phyloP scores from a whole-genome alignment of 2,797 vertebrate species.

The Pogoniulus pusillus region DNA sequence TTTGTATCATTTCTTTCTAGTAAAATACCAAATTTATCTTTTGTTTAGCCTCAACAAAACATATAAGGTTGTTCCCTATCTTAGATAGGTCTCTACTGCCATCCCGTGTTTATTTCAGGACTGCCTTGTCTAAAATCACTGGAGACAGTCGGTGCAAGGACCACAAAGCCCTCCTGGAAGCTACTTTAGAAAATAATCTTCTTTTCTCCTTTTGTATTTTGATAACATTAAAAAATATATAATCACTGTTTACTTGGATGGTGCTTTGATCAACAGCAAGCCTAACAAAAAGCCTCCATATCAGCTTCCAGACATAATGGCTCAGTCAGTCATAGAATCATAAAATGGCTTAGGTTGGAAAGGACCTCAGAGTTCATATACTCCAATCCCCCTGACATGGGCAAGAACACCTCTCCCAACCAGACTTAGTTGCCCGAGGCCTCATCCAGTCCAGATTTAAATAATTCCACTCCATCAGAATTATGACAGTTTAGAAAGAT shows the following conservation, averaged over 20 bases:
- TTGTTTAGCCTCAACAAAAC: fast-evolving
- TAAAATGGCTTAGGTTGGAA: too few relatives aligned
- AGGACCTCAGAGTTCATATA: too few relatives aligned
- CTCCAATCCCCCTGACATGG: too few relatives aligned
- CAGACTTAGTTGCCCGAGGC: too few relatives aligned
- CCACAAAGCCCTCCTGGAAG: neutral
- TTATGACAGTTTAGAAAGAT: neutral
- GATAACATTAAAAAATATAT: too few relatives aligned
- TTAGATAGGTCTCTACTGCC: neutral
- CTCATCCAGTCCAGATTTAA: too few relatives aligned
- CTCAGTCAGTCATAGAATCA: neutral
- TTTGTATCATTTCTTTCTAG: neutral
- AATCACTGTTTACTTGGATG: neutral
- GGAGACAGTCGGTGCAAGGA: fast-evolving
- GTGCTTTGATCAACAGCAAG: neutral
- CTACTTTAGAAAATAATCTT: neutral
- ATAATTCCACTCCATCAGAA: neutral
- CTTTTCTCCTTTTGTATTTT: neutral
- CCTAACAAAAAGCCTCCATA: too few relatives aligned
- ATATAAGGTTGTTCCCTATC: fast-evolving
- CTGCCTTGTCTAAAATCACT: neutral
- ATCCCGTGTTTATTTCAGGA: neutral
- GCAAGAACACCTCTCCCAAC: too few relatives aligned
- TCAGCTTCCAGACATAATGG: neutral
- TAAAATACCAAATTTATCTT: fast-evolving